phyloP scores from a whole-genome alignment of 2,888 invertebrate species.

The Rhyacophila evoluta region DNA sequence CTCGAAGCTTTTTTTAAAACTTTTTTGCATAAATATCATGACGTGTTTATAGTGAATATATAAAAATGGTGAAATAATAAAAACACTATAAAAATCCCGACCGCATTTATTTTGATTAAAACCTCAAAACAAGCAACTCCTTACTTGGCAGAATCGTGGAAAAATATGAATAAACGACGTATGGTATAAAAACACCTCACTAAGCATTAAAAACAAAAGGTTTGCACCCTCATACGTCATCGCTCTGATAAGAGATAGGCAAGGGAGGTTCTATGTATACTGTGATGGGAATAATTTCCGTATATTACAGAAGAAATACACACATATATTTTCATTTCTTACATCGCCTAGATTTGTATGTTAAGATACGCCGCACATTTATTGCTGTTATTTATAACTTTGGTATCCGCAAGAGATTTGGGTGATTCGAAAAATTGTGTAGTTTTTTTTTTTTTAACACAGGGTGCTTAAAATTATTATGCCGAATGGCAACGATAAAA shows the following conservation, averaged over 20 bases:
- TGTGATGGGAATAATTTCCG: constrained; percentile 21
- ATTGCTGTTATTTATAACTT: constrained; percentile 19
- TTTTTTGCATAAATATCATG: no score
- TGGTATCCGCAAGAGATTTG: constrained; percentile 2
- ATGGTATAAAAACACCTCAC: constrained; percentile 18
- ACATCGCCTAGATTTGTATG: neutral
- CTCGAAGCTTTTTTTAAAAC: no score
- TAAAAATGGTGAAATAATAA: no score
- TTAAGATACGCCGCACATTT: neutral
- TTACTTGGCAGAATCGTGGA: constrained; percentile 9
- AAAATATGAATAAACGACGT: constrained; percentile 19
- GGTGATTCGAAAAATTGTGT: neutral
- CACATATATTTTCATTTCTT: neutral
- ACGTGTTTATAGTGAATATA: no score
- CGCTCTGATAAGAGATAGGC: neutral
- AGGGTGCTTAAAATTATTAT: neutral
- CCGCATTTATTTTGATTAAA: neutral
- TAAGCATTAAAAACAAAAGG: constrained; percentile 19
- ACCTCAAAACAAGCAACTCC: neutral
- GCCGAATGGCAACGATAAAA: no score
- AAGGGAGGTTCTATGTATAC: neutral
- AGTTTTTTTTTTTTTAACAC: neutral
- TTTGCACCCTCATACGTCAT: constrained; percentile 21
- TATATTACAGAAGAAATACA: neutral
- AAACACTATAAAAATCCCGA: neutral